Conservation (phyloP, 2,888 invertebrate species). For the Plemyria rubiginata region DNA sequence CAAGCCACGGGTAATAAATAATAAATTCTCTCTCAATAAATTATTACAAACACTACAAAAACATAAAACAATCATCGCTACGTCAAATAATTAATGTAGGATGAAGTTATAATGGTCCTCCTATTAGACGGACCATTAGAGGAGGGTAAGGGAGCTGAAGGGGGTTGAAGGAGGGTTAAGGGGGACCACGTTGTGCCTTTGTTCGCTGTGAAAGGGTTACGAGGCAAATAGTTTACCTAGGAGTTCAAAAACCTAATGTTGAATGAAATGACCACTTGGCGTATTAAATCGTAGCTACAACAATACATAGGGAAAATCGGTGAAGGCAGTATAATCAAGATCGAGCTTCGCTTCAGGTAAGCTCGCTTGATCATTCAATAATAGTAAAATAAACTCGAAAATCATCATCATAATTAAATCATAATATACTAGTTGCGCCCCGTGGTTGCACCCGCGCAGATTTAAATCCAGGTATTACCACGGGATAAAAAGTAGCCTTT, state of each 20-base stretch:
- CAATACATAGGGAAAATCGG: neutral
- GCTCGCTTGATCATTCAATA: too few relatives aligned
- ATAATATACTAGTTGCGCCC: too few relatives aligned
- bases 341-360: too few relatives aligned
- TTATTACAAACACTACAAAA: conserved; percentile 25
- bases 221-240: conserved; percentile 17
- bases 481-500: too few relatives aligned
- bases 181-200: conserved; percentile 33
- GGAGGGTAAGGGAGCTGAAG: conserved; percentile 26
- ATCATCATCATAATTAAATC: too few relatives aligned
- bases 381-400: too few relatives aligned
- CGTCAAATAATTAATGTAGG: conserved; percentile 47
- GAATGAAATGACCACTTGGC: neutral
- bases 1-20: neutral
- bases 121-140: conserved; percentile 51
- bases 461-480: too few relatives aligned
- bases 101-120: conserved; percentile 52
- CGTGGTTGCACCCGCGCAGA: too few relatives aligned
- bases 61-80: conserved; percentile 41
- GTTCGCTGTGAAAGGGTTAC: conserved; percentile 34
- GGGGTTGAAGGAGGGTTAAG: neutral
- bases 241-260: neutral
- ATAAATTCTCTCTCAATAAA: neutral
- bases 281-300: neutral
- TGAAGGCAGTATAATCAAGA: too few relatives aligned